Evolutionary conservation across 2,888 invertebrate genomes (phyloP), one percentile per base, ranked within the genome.

Genomic region (Saturnia japonica): DNA sequence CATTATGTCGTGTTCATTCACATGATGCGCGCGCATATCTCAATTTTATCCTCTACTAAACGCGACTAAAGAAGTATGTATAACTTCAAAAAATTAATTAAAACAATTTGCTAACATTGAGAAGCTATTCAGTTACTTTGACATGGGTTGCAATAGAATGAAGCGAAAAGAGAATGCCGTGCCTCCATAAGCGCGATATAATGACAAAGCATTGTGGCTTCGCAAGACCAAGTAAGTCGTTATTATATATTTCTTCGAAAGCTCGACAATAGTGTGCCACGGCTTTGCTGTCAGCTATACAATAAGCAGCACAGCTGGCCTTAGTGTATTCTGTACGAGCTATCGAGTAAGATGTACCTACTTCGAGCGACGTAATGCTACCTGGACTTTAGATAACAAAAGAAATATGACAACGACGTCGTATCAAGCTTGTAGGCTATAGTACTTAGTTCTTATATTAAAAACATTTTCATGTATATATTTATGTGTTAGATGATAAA

Each of bases 221-320:
- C 86, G 84, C 75, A 82, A 85, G 88, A 89, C 90, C 88, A 87
- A 88, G 87, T 88, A 92, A 93, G 90, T 87, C 87, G 90, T 89
- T 90, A 88, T 93, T 92, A 91, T 85, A 80, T 93, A 90, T 91
- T 90, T 89, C 90, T 89, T 84, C 78, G 80, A 81, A 87, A 77
- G 84, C 85, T 79, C 77, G 76, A 93, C 91, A 93, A 93, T 90
- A 77, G 89, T 79, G 25, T 82, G 86, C 86, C 84, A 84, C 82
- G 85, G 89, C 90, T 91, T 90, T 88, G 85, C 89, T 88, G 91
- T 89, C 91, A 88, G 85, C 85, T 84, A 88, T 92, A 91, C 90
- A 93, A 92, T 91, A 90, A 90, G 88, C 88, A 90, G 88, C 88
- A 88, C 88, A 90, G 88, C 88, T 87, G 86, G 82, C 85, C 83